Conservation (phyloP, 2,888 invertebrate genomes). For the Megalurothrips usitatus region DNA sequence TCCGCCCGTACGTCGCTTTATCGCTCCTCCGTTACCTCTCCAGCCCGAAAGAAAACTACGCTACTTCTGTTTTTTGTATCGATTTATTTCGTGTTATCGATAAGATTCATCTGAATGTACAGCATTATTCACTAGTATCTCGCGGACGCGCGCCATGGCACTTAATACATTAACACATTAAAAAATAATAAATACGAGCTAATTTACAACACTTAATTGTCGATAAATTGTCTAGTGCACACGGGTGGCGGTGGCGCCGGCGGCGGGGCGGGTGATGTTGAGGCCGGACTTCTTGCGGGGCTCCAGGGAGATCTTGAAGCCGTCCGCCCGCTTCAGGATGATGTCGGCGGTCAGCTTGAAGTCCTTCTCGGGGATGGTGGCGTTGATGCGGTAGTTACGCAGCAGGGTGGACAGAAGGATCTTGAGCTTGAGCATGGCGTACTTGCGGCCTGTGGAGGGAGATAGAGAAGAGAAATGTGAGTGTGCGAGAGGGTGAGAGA, state of each 20-base stretch:
- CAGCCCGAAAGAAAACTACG: too few species aligned
- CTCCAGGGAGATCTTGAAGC: slow-evolving; percentile 66
- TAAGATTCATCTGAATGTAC: not conserved
- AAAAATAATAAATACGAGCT: slow-evolving; percentile 7
- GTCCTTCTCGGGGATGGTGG: slow-evolving; percentile 62
- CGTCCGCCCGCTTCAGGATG: slow-evolving; percentile 70
- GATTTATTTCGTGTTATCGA: not conserved
- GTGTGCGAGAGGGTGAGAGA: slow-evolving; percentile 5
- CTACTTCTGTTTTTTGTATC: not conserved
- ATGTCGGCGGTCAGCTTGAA: slow-evolving; percentile 71
- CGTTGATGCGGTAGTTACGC: slow-evolving; percentile 65
- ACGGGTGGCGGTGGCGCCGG: not conserved
- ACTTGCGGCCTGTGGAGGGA: slow-evolving; percentile 62
- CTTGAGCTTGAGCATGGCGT: slow-evolving; percentile 74
- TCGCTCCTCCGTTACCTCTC: too few species aligned
- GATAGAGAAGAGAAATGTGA: not conserved
- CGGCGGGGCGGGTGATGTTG: not conserved
- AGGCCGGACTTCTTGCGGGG: slow-evolving; percentile 53
- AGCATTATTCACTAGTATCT: not conserved
- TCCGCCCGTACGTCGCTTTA: too few species aligned
- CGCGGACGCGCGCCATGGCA: not conserved
- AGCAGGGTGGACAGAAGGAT: slow-evolving; percentile 70
- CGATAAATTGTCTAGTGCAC: not conserved
- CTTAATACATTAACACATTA: slow-evolving; percentile 7
- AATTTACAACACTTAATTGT: slow-evolving; percentile 1